Conservation (phyloP, 2,888 invertebrate species). For the Limnephilus lunatus region DNA sequence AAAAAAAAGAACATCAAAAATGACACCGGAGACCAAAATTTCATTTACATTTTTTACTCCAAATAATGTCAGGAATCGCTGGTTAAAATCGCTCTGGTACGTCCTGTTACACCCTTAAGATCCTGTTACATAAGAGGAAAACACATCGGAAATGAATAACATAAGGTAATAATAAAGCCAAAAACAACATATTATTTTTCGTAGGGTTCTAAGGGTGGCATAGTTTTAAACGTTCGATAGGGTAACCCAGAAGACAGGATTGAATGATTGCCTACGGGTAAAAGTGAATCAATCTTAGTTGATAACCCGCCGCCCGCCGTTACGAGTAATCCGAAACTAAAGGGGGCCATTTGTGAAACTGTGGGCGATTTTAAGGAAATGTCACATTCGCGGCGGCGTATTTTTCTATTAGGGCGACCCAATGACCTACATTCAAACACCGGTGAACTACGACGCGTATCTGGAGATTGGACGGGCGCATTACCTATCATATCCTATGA, state of each 20-base stretch:
- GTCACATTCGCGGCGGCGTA: constrained; percentile 5
- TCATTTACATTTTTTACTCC: too few relatives aligned
- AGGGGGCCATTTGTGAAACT: constrained; percentile 21
- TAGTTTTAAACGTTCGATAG: background rate
- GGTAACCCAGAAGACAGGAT: background rate
- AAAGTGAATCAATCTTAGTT: constrained; percentile 18
- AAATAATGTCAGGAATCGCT: too few relatives aligned
- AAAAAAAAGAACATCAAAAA: too few relatives aligned
- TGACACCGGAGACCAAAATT: too few relatives aligned
- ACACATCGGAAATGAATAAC: too few relatives aligned
- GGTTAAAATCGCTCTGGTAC: too few relatives aligned
- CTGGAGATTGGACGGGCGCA: background rate
- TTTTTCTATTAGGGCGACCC: constrained; percentile 21
- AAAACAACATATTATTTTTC: too few relatives aligned
- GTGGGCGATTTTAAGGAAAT: constrained; percentile 18
- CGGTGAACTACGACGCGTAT: background rate
- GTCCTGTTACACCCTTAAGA: too few relatives aligned
- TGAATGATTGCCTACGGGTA: background rate
- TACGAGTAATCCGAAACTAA: constrained; percentile 33
- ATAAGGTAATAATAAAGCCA: too few relatives aligned
- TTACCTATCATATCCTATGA: background rate
- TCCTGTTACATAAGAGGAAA: too few relatives aligned
- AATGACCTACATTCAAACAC: constrained; percentile 17
- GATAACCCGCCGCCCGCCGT: background rate
- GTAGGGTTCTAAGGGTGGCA: too few relatives aligned